Conservation (phyloP, 2,888 invertebrate species). For the Cepaea hortensis region DNA sequence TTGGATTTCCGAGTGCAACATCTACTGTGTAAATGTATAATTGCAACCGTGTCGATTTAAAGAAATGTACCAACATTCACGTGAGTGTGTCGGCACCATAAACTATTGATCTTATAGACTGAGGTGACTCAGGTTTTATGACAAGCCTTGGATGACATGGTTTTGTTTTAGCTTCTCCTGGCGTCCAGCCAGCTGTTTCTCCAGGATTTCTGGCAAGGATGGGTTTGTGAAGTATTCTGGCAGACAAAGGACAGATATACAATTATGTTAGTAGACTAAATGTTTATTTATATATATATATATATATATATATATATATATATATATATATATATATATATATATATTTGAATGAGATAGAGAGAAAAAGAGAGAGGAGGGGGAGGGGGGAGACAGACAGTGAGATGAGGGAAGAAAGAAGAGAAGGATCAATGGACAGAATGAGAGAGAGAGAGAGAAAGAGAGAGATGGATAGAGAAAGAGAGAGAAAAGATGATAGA, state of each 20-base stretch:
- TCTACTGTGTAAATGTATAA: not conserved
- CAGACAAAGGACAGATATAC: conserved; percentile 3
- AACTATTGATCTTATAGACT: not conserved
- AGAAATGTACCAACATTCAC: not conserved
- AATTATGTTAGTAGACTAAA: not conserved
- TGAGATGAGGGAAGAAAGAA: too few relatives aligned
- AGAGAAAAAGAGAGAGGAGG: too few relatives aligned
- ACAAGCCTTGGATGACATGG: conserved; percentile 62
- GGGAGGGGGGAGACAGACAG: too few relatives aligned
- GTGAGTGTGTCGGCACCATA: not conserved
- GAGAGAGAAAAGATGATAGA: too few relatives aligned
- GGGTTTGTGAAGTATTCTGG: conserved; percentile 55
- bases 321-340: too few relatives aligned
- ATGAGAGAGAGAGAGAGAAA: too few relatives aligned
- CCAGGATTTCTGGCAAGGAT: conserved; percentile 50
- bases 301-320: too few relatives aligned
- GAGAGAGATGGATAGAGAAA: too few relatives aligned
- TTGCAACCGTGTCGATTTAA: not conserved
- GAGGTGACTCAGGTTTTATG: not conserved
- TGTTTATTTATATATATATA: too few relatives aligned
- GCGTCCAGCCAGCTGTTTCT: conserved; percentile 59
- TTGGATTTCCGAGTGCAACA: too few relatives aligned
- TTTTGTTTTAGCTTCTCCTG: conserved; percentile 68
- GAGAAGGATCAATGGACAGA: too few relatives aligned
- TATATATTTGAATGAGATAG: too few relatives aligned